A percentile compares a stretch with the other conserved stretches of the same genome.
phyloP scores from a whole-genome alignment of 2,888 invertebrate species.

The Sphaeridia pumilis region DNA sequence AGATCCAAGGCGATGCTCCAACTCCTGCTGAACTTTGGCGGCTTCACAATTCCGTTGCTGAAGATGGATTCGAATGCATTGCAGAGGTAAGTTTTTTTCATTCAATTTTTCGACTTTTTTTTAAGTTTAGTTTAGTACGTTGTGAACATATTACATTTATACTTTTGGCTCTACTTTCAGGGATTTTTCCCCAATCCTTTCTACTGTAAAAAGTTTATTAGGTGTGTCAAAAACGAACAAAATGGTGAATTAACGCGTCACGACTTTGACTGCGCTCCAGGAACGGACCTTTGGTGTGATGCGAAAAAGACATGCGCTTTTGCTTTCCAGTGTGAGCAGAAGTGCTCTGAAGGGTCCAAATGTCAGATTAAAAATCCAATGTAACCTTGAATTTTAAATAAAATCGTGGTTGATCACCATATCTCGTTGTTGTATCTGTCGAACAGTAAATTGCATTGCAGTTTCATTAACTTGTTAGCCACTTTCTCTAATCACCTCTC shows the following conservation, averaged over 20 bases:
- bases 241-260: background rate
- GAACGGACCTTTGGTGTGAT: constrained; percentile 9
- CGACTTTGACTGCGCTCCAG: constrained; percentile 3
- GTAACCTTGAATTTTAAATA: no score
- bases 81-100: no score
- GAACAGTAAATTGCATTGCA: no score
- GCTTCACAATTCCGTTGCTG: background rate
- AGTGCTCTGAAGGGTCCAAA: no score
- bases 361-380: no score
- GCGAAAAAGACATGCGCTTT: background rate
- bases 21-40: no score
- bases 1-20: no score
- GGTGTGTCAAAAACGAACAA: background rate
- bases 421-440: no score
- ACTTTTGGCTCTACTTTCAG: background rate
- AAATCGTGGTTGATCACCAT: no score
- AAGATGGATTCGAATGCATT: background rate
- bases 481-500: background rate
- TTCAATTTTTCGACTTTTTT: no score
- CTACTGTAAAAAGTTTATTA: background rate
- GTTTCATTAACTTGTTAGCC: background rate
- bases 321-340: background rate
- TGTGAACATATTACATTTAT: no score
- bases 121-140: no score
- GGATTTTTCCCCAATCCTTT: constrained; percentile 2